Evolutionary conservation across 2,113 vertebrate species (phyloP).

Genomic region (Amphiprion percula): DNA sequence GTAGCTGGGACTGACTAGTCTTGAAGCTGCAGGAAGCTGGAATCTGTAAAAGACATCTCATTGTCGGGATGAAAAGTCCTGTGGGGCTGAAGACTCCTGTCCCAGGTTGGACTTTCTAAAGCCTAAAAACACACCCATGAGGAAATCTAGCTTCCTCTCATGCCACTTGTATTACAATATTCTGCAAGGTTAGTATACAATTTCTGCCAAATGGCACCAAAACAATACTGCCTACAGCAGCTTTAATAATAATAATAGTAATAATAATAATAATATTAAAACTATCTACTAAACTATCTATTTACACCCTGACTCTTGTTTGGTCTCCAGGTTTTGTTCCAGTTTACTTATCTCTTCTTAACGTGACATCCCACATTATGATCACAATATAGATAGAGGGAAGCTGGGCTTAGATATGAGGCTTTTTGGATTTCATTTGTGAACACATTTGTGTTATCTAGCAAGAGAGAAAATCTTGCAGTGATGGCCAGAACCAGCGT

Average conservation of each 20-base stretch:
- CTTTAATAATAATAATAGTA: too few species aligned
- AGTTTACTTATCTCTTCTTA: not conserved
- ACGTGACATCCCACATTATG: not conserved
- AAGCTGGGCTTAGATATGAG: not conserved
- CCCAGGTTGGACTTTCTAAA: too few species aligned
- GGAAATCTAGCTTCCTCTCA: too few species aligned
- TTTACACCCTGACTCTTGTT: slow-evolving; percentile 4
- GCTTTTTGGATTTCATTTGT: not conserved
- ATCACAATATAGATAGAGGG: not conserved
- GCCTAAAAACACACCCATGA: too few species aligned
- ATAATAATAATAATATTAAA: not conserved
- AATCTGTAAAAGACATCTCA: too few species aligned
- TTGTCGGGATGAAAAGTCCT: too few species aligned
- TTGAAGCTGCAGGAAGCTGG: too few species aligned
- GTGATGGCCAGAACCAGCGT: not conserved
- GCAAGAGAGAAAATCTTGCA: not conserved
- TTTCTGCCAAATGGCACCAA: too few species aligned
- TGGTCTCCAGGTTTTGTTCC: not conserved
- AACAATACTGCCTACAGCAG: too few species aligned
- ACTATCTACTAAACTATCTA: not conserved
- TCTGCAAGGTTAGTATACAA: too few species aligned
- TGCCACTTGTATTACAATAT: too few species aligned
- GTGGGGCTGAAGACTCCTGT: too few species aligned
- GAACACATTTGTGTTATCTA: not conserved
- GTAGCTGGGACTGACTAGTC: not conserved